phyloP scores from a whole-genome alignment of 2,797 vertebrate genomes.

The Pogonophryne albipinna region DNA sequence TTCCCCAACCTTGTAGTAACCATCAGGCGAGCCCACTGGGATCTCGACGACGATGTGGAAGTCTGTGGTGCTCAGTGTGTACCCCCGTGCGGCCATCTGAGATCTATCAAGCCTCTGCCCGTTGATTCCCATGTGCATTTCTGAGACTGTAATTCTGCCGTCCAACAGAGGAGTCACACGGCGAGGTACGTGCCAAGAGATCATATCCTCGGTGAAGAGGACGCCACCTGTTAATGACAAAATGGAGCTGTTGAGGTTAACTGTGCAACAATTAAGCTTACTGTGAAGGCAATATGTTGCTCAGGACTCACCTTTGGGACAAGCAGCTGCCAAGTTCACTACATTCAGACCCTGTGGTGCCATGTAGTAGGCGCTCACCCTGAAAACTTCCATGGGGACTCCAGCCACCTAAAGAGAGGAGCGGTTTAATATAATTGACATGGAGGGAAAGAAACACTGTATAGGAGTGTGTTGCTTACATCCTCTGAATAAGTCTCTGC shows the following conservation, averaged over 20 bases:
- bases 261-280: rapidly evolving
- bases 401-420: constrained; percentile 78
- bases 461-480: constrained; percentile 57
- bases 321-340: constrained; percentile 84
- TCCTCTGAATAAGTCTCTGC: no score
- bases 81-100: constrained; percentile 82
- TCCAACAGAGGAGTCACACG: constrained; percentile 76
- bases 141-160: constrained; percentile 64
- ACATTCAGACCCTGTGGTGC: constrained; percentile 72
- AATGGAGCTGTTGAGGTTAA: not conserved
- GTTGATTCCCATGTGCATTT: constrained; percentile 86
- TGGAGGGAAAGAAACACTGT: no score
- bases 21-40: constrained; percentile 88
- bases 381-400: constrained; percentile 85
- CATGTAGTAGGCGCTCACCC: constrained; percentile 83
- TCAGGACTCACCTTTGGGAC: constrained; percentile 78
- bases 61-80: constrained; percentile 71
- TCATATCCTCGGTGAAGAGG: constrained; percentile 74
- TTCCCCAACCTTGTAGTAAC: constrained; percentile 90
- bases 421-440: not conserved
- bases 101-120: constrained; percentile 77
- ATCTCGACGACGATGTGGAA: constrained; percentile 80
- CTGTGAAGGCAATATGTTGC: rapidly evolving
- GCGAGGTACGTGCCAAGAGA: constrained; percentile 90
- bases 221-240: constrained; percentile 81